phyloP scores from a whole-genome alignment of 2,113 vertebrate species.

The Oryzias curvinotus region DNA sequence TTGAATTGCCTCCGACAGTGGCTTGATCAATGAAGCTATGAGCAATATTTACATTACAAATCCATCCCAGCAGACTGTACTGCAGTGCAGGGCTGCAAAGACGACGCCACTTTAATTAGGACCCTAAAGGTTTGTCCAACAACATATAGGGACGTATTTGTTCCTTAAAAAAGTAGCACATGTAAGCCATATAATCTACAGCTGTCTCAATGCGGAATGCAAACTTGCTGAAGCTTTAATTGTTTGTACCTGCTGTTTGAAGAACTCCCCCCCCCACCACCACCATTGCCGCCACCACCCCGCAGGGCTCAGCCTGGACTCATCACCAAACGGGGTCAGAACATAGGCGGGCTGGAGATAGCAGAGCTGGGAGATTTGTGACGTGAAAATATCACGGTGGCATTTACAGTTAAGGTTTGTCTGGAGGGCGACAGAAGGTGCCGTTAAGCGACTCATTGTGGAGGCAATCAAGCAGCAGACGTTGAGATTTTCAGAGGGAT shows the following conservation, averaged over 20 bases:
- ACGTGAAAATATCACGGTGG: constrained; percentile 74
- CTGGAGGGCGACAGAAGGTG: constrained; percentile 44
- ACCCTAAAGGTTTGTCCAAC: constrained; percentile 11
- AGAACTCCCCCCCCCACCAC: constrained; percentile 41
- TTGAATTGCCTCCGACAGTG: constrained; percentile 1
- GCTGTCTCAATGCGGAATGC: constrained; percentile 40
- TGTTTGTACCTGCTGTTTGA: constrained; percentile 28
- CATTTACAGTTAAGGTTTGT: constrained; percentile 66
- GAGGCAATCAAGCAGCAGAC: constrained; percentile 36
- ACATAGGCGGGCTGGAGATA: constrained; percentile 34
- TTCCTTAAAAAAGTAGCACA: constrained; percentile 7
- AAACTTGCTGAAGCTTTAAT: constrained; percentile 26
- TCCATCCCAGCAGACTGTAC: background rate
- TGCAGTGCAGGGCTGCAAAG: constrained; percentile 1
- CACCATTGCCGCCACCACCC: constrained; percentile 36
- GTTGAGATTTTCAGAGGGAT: constrained; percentile 13
- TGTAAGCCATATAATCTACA: constrained; percentile 15
- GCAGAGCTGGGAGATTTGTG: constrained; percentile 48
- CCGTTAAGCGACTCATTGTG: constrained; percentile 38
- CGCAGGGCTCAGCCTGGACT: constrained; percentile 35
- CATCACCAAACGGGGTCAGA: constrained; percentile 54
- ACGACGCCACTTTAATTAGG: constrained; percentile 12
- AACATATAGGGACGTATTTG: background rate
- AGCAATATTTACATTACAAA: constrained; percentile 4
- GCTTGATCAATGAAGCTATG: background rate